A percentile compares a stretch with the other conserved stretches of the same genome.
Evolutionary conservation across 2,797 vertebrate genomes (phyloP).

Genomic region (Myotis vivesi): DNA sequence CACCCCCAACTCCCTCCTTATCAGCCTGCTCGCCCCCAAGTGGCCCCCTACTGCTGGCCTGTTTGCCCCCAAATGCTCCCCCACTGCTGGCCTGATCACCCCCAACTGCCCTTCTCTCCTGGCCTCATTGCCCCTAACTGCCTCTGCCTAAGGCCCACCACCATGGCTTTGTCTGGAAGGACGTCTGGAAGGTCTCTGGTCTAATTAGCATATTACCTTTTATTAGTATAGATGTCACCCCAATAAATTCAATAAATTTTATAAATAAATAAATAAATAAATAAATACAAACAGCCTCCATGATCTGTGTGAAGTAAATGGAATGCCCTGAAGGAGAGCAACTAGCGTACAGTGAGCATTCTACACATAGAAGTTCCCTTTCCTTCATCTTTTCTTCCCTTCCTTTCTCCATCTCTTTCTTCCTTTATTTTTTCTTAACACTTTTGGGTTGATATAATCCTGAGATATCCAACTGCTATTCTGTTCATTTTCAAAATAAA

Average conservation of each 20-base stretch:
- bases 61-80: no score
- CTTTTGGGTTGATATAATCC: background rate
- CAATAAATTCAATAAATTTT: background rate
- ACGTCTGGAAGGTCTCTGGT: no score
- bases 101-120: no score
- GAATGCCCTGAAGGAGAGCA: background rate
- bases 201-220: no score
- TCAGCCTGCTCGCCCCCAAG: no score
- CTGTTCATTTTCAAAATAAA: slow-evolving; percentile 24
- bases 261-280: background rate
- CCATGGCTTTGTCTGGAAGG: no score
- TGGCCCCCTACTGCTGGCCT: no score
- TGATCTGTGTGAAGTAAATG: background rate
- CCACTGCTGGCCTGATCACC: no score
- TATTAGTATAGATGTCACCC: background rate
- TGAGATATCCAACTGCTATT: background rate
- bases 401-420: background rate
- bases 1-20: no score
- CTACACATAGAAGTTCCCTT: background rate
- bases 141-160: no score
- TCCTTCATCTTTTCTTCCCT: background rate
- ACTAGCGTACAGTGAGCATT: background rate
- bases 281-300: background rate
- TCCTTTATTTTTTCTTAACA: background rate
- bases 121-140: no score